A percentile compares a stretch with the other conserved stretches of the same genome.
These are phyloP conservation scores for Chymomyza caudatula DNA, from an alignment of 2,888 invertebrate genomes.

Conservation along the genomic window DNA sequence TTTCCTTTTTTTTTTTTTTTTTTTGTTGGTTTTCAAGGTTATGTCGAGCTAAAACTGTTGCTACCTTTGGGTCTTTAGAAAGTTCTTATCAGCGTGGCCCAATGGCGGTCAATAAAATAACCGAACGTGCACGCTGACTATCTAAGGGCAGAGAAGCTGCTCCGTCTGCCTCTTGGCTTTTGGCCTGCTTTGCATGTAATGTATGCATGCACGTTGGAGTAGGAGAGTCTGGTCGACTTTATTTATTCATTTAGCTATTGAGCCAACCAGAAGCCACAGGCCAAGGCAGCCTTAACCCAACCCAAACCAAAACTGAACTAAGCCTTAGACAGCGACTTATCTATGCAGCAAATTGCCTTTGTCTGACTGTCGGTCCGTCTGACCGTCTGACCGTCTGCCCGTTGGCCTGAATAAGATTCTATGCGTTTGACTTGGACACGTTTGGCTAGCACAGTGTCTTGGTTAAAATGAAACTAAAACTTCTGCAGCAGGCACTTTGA, in stretches of 20 bases:
- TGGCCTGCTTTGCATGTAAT: not conserved
- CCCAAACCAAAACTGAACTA: slow-evolving; percentile 5
- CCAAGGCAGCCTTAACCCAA: slow-evolving; percentile 2
- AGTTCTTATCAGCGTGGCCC: not conserved
- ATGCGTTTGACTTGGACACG: not conserved
- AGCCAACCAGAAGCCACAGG: slow-evolving; percentile 10
- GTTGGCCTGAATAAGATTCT: too few species aligned
- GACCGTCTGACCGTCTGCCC: not conserved
- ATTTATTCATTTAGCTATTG: not conserved
- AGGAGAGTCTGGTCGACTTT: not conserved
- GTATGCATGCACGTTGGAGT: too few species aligned
- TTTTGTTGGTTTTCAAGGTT: not conserved
- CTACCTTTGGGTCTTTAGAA: not conserved
- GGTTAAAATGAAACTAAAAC: not conserved
- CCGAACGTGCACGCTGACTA: not conserved
- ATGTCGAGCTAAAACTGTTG: not conserved
- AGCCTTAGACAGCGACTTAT: slow-evolving; percentile 17
- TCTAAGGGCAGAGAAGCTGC: not conserved
- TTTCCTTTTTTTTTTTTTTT: not conserved
- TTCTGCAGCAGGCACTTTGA: slow-evolving; percentile 1
- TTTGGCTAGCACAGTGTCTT: not conserved
- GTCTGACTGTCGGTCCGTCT: not conserved
- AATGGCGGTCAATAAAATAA: not conserved
- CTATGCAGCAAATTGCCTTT: slow-evolving; percentile 14
- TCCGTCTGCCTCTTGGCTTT: not conserved